Evolutionary conservation across 2,113 vertebrate species (phyloP).

Genomic region (Rhodinocichla rosea): DNA sequence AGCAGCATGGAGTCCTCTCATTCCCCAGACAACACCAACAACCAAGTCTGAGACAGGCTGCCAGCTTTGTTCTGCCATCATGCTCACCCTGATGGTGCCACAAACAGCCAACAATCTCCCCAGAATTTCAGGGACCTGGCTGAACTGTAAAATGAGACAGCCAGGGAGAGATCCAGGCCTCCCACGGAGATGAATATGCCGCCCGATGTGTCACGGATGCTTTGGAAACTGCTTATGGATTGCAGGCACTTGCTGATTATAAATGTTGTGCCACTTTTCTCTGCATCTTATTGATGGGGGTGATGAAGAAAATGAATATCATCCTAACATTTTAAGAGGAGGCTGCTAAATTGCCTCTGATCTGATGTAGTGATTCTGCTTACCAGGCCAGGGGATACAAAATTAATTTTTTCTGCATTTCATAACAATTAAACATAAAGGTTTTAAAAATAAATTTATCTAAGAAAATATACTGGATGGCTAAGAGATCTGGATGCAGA

Average conservation of each 20-base stretch:
- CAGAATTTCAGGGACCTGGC: neutral
- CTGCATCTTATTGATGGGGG: neutral
- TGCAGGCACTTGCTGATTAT: neutral
- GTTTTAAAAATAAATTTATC: neutral
- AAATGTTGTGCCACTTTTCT: neutral
- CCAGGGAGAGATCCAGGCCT: neutral
- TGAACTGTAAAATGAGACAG: neutral
- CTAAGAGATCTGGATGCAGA: neutral
- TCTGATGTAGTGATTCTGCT: neutral
- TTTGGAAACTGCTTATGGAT: neutral
- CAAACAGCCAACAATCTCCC: neutral
- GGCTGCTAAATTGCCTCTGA: neutral
- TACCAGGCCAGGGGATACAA: neutral
- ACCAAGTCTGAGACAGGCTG: neutral
- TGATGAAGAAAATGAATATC: neutral
- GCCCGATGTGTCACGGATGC: neutral
- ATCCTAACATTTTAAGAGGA: neutral
- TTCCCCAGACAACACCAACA: neutral
- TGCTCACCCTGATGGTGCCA: neutral
- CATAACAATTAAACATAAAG: neutral
- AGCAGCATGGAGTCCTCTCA: neutral
- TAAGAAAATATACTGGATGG: neutral
- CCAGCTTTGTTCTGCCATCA: neutral
- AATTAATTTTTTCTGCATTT: neutral
- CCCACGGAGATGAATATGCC: neutral